Conservation (phyloP, 2,888 invertebrate species). For the Willowsia nigromaculata region DNA sequence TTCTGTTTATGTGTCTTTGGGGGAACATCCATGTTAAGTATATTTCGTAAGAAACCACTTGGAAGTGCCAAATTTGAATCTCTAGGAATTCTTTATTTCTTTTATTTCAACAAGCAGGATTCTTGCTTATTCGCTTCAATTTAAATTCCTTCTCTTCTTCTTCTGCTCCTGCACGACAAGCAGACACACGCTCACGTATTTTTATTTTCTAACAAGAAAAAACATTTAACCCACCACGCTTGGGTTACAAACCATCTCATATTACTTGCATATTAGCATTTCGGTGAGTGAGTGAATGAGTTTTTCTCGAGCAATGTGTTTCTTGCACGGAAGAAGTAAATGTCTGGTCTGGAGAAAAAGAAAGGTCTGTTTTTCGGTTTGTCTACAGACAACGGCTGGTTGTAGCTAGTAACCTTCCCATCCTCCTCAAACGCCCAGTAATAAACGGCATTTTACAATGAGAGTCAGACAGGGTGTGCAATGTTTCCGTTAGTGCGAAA, state of each 20-base stretch:
- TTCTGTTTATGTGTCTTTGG: slow-evolving; percentile 78
- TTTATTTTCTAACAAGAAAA: slow-evolving; percentile 22
- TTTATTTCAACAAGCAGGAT: slow-evolving; percentile 63
- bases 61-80: slow-evolving; percentile 78
- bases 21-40: slow-evolving; percentile 73
- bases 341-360: slow-evolving; percentile 26
- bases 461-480: slow-evolving; percentile 6
- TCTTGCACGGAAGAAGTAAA: slow-evolving; percentile 28
- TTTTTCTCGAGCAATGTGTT: slow-evolving; percentile 29
- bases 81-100: slow-evolving; percentile 75
- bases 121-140: slow-evolving; percentile 44
- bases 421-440: slow-evolving; percentile 33
- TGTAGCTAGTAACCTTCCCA: not conserved
- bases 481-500: not conserved
- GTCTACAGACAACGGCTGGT: not conserved
- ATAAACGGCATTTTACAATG: slow-evolving; percentile 37
- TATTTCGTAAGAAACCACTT: slow-evolving; percentile 75
- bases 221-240: slow-evolving; percentile 10
- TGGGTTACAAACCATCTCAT: slow-evolving; percentile 39
- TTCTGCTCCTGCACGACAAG: not conserved
- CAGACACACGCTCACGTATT: not conserved
- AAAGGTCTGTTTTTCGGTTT: slow-evolving; percentile 6
- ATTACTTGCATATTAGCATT: slow-evolving; percentile 51
- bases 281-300: not conserved
- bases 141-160: slow-evolving; percentile 25